phyloP scores from a whole-genome alignment of 2,113 vertebrate genomes.

The Tetrao urogallus region DNA sequence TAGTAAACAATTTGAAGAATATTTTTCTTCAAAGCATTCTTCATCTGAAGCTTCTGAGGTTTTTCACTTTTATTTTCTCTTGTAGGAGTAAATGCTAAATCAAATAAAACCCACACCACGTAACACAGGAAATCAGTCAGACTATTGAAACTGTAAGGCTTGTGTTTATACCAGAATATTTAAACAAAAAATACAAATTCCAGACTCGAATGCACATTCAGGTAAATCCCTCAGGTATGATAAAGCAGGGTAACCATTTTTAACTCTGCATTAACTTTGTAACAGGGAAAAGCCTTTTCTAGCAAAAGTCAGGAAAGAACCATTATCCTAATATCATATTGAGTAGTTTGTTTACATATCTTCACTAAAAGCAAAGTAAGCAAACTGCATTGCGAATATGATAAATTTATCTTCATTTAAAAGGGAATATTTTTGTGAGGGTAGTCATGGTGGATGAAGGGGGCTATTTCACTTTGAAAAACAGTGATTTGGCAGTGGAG shows the following conservation, averaged over 20 bases:
- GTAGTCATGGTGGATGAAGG: not conserved
- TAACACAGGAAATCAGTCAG: constrained; percentile 37
- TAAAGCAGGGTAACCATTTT: not conserved
- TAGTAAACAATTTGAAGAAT: constrained; percentile 30
- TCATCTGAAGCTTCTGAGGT: constrained; percentile 44
- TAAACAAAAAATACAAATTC: constrained; percentile 1
- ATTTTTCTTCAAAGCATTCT: constrained; percentile 27
- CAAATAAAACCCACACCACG: constrained; percentile 17
- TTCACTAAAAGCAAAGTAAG: constrained; percentile 2
- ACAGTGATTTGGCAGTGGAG: rapidly evolving
- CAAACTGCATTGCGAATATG: not conserved
- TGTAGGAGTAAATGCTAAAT: constrained; percentile 42
- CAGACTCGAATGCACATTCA: not conserved
- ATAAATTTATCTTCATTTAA: not conserved
- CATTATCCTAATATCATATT: not conserved
- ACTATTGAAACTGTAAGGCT: not conserved
- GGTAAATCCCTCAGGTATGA: not conserved
- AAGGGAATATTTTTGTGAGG: not conserved
- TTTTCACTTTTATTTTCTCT: constrained; percentile 47
- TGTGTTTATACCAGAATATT: constrained; percentile 10
- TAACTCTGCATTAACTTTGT: not conserved
- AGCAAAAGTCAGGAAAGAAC: not conserved
- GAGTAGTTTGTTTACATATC: not conserved
- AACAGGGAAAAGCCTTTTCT: not conserved
- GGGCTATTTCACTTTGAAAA: not conserved